Evolutionary conservation across 2,888 invertebrate genomes (phyloP), one percentile per base, ranked within the genome.

Genomic region (Drosophila vallismaia): DNA sequence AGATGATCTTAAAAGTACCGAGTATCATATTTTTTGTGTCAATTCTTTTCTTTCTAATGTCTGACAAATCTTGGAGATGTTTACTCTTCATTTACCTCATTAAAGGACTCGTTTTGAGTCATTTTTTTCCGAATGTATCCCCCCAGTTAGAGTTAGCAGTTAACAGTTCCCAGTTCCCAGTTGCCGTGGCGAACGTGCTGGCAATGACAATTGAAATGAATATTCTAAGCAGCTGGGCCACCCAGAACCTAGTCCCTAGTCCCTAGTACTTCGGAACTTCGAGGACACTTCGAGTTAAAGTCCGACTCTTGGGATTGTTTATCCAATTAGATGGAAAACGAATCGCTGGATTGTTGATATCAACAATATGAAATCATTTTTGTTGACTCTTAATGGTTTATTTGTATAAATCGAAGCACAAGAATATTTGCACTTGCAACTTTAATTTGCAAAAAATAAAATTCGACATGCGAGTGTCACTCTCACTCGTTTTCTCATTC

Each of bases 201-300:
- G 52, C 64, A 69, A 75, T 77, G 56, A 54, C 69, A 77, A 60
- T 54, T 46, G 28, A 67, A 77, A 62, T 68, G 60, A 56, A 77
- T 72, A 75, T 64, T 71, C 51, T 38, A 63, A 55, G 48, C 48
- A 59, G 44, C 51, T 75, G 68, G 38, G 48, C 68, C 45, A 58
- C 46, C 57, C 51, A 5, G n/a, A n/a, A 6, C 2, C 5, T 36
- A 36, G 12, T n/a, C n/a, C 36, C 36, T 36, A 33, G 10, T 33
- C n/a, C 36, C 36, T 36, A 9, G 10, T 9, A 36, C 12, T 9
- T n/a, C n/a, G 14, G n/a, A 26, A 38, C 40, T 52, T 52, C 12
- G 12, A 29, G 29, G 40, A 40, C 5, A 12, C 28, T 51, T 12
- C 31, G 4, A 24, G 40, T 10, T 9, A 19, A 45, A 33, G 26